Base-by-base conservation (phyloP, 1,140 invertebrate genomes). In the Drosophila ambigua region DNA sequence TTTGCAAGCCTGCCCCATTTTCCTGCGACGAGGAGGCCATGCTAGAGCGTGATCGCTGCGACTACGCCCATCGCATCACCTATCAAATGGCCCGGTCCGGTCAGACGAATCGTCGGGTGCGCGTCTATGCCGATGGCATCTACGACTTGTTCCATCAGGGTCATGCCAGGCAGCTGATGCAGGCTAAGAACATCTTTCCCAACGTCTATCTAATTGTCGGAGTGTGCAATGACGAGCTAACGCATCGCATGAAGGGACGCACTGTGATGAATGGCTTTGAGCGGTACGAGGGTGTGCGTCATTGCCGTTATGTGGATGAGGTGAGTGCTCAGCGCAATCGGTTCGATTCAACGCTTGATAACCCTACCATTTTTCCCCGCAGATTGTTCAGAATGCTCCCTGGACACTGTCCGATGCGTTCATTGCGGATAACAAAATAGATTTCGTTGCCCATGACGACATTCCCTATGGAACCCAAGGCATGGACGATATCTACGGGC, bases 261-360 rank as follows among this genome's bases (percentile, higher is more conserved):
- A 99, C 99, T 6, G 99, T 99, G 2, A 99, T 99, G 98, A 98
- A 95, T 45, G 99, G 99, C 91, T 93, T 93, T 28, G 99, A 99
- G 93, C 94, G 99, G 52, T 99, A 99, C 92, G 98, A 99, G 92
- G 98, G 97, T 7, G 96, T 99, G 5, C 93, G 98, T 72, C 99
- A 99, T 94, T 99, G 99, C 93, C 95, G 99, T 87, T 99, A 99
- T 92, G 99, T 99, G 5, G 99, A 99, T 93, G 99, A 99, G 95
- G 94, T 94, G 82, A 83, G 66, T 72, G 31, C 5, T 16, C 9
- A 11, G 2, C 4, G 44, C 11, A 11, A 16, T 1, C 4, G 5
- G 66, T 4, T 11, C 31, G 23, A 23, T 11, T 11, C 13, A 9
- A 6, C 0, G 0, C 2, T 8, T 8, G 9, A 26, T 39, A 23